A percentile compares a stretch with the other conserved stretches of the same genome.
Conservation (phyloP, 2,888 invertebrate genomes). For the Dastarcus helophoroides region DNA sequence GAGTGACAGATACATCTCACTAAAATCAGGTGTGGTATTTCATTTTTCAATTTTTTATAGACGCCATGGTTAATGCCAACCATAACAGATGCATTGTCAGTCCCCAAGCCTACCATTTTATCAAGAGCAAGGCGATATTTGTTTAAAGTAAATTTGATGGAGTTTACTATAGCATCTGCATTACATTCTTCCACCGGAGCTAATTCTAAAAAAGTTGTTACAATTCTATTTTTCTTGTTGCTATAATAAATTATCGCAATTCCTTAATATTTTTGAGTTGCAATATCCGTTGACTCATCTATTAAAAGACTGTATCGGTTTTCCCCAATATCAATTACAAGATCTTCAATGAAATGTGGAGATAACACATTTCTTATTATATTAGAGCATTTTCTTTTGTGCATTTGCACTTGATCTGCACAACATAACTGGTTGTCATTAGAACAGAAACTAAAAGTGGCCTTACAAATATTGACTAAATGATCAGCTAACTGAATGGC, state of each 20-base stretch:
- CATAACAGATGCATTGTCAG: conserved; percentile 5
- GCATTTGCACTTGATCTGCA: not conserved
- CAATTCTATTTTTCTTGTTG: too few relatives aligned
- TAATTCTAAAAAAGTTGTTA: conserved; percentile 2
- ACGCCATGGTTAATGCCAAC: conserved; percentile 3
- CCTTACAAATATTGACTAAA: not conserved
- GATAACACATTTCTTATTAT: too few relatives aligned
- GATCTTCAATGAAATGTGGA: too few relatives aligned
- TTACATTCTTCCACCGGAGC: not conserved
- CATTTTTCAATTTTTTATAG: conserved; percentile 3
- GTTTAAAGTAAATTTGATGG: not conserved
- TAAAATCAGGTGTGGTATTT: conserved; percentile 3
- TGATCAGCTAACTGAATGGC: not conserved
- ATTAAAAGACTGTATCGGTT: not conserved
- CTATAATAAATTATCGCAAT: too few relatives aligned
- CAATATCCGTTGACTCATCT: not conserved
- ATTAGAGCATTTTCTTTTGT: not conserved
- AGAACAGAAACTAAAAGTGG: not conserved
- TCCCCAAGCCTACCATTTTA: conserved; percentile 1
- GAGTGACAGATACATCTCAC: conserved; percentile 8
- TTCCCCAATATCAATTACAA: not conserved
- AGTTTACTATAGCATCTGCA: not conserved
- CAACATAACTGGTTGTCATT: too few relatives aligned
- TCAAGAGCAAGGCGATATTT: not conserved
- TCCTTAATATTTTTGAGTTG: not conserved